phyloP scores from a whole-genome alignment of 2,888 invertebrate genomes.

The Euspilapteryx auroguttella region DNA sequence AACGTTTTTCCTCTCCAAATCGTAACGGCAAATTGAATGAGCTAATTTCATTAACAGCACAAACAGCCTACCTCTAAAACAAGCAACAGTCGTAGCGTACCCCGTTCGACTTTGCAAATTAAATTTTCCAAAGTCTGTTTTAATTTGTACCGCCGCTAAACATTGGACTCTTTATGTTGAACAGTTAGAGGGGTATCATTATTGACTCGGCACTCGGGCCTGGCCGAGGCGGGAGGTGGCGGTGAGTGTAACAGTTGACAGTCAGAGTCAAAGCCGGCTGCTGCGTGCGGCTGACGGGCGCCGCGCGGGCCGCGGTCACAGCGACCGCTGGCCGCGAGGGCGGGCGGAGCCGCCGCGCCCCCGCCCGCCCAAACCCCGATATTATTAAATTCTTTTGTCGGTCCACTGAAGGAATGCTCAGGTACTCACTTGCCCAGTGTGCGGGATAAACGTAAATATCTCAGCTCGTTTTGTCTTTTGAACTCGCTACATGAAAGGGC shows the following conservation, averaged over 20 bases:
- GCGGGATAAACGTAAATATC: constrained; percentile 41
- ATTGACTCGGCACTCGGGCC: constrained; percentile 24
- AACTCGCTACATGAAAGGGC: constrained; percentile 14
- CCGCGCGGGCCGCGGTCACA: constrained; percentile 7
- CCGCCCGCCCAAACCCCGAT: constrained; percentile 25
- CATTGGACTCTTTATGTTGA: constrained; percentile 54
- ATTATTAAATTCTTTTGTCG: constrained; percentile 58
- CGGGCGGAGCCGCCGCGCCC: constrained; percentile 11
- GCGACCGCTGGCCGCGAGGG: constrained; percentile 20
- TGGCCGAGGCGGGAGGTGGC: constrained; percentile 17
- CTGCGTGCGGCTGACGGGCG: too few species aligned
- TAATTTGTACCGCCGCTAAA: constrained; percentile 55
- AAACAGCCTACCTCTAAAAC: constrained; percentile 31
- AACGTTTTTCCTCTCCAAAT: constrained; percentile 2
- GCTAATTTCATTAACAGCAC: constrained; percentile 52
- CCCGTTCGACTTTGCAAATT: constrained; percentile 49
- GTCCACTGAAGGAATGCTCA: constrained; percentile 32
- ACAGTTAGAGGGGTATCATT: constrained; percentile 36
- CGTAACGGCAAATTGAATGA: constrained; percentile 14
- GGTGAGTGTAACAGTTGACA: constrained; percentile 23
- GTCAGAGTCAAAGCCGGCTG: too few species aligned
- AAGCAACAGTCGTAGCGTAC: constrained; percentile 13
- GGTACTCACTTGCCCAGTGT: constrained; percentile 37
- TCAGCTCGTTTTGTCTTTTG: constrained; percentile 28
- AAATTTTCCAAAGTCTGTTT: constrained; percentile 58